Evolutionary conservation across 2,113 vertebrate species (phyloP).

Genomic region (Misgurnus anguillicaudatus): DNA sequence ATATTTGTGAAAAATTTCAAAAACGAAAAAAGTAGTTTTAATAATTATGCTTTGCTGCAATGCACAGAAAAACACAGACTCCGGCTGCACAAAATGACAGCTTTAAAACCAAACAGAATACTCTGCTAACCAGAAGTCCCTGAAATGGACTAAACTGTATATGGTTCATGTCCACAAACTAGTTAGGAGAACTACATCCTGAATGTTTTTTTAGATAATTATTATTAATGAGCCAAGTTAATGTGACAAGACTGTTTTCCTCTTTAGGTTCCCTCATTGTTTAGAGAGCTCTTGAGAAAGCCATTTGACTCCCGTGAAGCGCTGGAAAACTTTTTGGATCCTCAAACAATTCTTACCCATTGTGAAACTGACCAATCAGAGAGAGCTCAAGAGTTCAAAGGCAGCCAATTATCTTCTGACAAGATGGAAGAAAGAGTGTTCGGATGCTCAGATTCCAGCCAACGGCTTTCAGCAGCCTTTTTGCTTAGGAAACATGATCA

Average conservation of each 20-base stretch:
- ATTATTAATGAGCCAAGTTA: too few relatives aligned
- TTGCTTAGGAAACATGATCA: conserved; percentile 62
- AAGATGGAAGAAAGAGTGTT: conserved; percentile 52
- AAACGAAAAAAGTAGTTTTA: too few relatives aligned
- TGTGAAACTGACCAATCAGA: conserved; percentile 40
- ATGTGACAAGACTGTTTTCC: neutral
- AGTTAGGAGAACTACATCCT: too few relatives aligned
- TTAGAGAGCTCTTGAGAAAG: conserved; percentile 69
- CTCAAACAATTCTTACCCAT: conserved; percentile 21
- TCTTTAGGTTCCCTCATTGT: conserved; percentile 67
- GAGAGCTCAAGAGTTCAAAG: conserved; percentile 7
- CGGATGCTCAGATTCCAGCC: conserved; percentile 56
- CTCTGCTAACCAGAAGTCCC: too few relatives aligned
- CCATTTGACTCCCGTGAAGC: conserved; percentile 62
- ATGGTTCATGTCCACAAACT: too few relatives aligned
- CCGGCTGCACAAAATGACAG: too few relatives aligned
- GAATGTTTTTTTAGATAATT: too few relatives aligned
- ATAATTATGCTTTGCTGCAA: too few relatives aligned
- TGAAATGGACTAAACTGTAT: too few relatives aligned
- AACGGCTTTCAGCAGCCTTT: conserved; percentile 65
- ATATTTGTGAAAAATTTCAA: too few relatives aligned
- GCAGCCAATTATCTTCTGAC: conserved; percentile 31
- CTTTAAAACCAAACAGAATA: too few relatives aligned
- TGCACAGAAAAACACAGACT: too few relatives aligned
- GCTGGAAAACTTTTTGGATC: conserved; percentile 52